Conservation (phyloP, 2,113 vertebrate species). For the Notarius quadriscutis region DNA sequence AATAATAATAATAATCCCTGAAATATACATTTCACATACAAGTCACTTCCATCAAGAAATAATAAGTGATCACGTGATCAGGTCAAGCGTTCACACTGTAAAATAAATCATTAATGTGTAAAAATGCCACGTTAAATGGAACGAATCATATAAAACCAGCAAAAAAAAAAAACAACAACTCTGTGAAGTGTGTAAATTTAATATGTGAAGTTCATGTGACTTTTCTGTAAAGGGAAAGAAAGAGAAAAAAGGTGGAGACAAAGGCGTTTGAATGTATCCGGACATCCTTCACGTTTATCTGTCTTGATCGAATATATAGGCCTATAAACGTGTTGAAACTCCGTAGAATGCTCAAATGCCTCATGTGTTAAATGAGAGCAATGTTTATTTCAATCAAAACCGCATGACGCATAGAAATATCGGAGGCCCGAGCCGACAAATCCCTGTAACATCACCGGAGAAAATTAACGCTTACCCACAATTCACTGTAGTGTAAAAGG, state of each 20-base stretch:
- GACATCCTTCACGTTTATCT: not conserved
- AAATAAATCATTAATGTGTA: not conserved
- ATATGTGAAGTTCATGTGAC: not conserved
- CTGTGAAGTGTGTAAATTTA: not conserved
- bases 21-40: not conserved
- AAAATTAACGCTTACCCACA: not conserved
- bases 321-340: not conserved
- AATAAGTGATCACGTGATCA: not conserved
- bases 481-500: slow-evolving; percentile 2
- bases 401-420: not conserved
- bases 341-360: not conserved
- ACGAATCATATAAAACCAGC: not conserved
- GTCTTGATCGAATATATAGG: not conserved
- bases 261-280: not conserved
- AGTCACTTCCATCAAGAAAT: not conserved
- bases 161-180: not conserved
- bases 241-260: not conserved
- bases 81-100: no score
- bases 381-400: not conserved
- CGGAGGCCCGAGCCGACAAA: not conserved
- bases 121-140: not conserved
- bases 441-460: not conserved
- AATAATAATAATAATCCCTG: not conserved
- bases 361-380: not conserved
- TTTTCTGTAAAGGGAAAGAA: not conserved